These are phyloP conservation scores for Micronycteris hirsuta DNA, from an alignment of 2,113 vertebrate species.

Conservation along the genomic window DNA sequence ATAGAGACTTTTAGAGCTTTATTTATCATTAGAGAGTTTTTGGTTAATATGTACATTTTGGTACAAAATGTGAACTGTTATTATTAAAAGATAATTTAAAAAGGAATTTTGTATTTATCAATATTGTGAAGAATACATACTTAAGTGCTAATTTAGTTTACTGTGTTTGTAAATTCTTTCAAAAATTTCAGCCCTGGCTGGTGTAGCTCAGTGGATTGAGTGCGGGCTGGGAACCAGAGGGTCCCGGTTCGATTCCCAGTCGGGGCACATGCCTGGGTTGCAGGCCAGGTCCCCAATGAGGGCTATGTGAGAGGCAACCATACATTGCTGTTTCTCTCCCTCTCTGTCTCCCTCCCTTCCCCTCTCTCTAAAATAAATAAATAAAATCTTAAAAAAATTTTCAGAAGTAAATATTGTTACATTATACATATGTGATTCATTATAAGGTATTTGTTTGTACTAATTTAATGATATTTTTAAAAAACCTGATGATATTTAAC, in stretches of 20 bases:
- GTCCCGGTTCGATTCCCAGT: no score
- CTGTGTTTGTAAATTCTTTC: neutral
- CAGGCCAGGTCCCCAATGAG: no score
- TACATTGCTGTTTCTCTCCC: no score
- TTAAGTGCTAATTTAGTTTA: neutral
- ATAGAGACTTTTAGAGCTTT: neutral
- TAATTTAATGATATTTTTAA: neutral
- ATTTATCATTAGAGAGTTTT: neutral
- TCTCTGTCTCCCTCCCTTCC: no score
- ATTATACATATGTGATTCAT: neutral
- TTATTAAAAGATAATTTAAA: neutral
- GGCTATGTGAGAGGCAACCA: no score
- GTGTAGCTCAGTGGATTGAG: no score
- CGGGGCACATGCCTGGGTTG: no score
- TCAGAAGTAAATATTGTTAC: neutral
- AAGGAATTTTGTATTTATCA: neutral
- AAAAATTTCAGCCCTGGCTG: no score
- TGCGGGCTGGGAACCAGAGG: no score
- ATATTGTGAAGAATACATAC: neutral
- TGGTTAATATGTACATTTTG: neutral
- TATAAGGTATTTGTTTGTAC: neutral
- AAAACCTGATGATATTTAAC: neutral
- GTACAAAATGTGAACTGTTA: constrained; percentile 5
- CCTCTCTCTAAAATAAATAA: no score
- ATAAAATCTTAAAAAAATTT: no score